These are phyloP conservation scores for Bombus pascuorum DNA, from an alignment of 1,140 invertebrate species.

Conservation along the genomic window DNA sequence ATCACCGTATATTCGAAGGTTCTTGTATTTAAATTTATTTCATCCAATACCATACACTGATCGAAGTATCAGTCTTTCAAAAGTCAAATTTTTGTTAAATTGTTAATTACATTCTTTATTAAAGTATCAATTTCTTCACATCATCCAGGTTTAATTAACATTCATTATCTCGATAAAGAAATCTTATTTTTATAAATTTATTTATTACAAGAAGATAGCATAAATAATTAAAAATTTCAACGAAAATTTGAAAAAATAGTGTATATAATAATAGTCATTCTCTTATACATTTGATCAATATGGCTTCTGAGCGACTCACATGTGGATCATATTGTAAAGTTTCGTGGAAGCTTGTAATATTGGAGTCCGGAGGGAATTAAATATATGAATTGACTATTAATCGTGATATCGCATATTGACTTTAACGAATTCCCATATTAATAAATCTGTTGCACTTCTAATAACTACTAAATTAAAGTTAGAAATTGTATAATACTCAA, in stretches of 20 bases:
- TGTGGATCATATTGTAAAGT: not conserved
- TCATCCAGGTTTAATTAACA: not conserved
- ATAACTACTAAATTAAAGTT: no score
- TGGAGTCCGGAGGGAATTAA: not conserved
- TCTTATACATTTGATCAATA: not conserved
- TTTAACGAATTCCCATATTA: no score
- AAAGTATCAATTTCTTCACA: no score
- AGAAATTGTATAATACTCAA: no score
- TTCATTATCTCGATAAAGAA: not conserved
- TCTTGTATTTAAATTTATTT: no score
- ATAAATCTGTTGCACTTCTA: no score
- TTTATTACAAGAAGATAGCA: no score
- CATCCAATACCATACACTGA: not conserved
- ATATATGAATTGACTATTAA: not conserved
- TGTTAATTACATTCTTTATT: not conserved
- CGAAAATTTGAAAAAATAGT: not conserved
- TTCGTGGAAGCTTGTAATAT: constrained; percentile 5
- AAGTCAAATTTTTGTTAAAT: not conserved
- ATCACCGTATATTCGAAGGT: not conserved
- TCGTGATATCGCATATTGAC: no score
- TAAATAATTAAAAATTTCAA: not conserved
- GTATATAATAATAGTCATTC: not conserved
- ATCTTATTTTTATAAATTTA: not conserved
- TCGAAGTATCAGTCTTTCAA: not conserved
- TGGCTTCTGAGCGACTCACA: not conserved